Evolutionary conservation across 2,888 invertebrate species (phyloP), one percentile per base, ranked within the genome.

Genomic region (Loripinus fragilis): DNA sequence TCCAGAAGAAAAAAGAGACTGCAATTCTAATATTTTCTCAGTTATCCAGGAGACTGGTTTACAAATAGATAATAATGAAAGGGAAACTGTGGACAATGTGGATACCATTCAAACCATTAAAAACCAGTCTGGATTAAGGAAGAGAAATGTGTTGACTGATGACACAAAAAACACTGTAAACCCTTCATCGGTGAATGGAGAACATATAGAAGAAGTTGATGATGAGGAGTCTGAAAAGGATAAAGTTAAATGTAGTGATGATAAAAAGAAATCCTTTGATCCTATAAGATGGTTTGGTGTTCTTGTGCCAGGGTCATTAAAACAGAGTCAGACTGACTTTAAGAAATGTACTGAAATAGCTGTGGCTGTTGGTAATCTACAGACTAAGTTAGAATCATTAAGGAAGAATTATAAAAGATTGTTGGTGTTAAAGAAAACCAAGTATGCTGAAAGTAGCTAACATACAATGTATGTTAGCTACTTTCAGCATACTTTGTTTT

Each of bases 241-340:
- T 55, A 25, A 23, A 41, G 23, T 33, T 23, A 55, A 76, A 64
- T 50, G 38, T 25, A 66, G 52, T n/a, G 64, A 50, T 7, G 69
- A 64, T 15, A 52, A 33, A 12, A 75, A 25, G 48, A 67, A 67
- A 42, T 25, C 25, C 2, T 80, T 81, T 48, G 90, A 98, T 92
- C 97, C 98, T 0, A 92, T 97, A 41, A 96, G 95, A 83, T 97
- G 97, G 97, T 98, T 98, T 94, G 97, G 97, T 17, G 95, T 97
- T 50, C 93, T 98, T 45, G 97, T 97, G 0, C 97, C 98, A 0
- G 96, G 96, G 89, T 96, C 96, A 91, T 94, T 98, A 89, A 95
- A 96, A 88, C 95, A 95, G 85, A 97, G 97, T 0, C 97, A 97
- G 90, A 95, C 94, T 71, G 95, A 95, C 88, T 98, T 97, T 91